Evolutionary conservation across 2,797 vertebrate genomes (phyloP).

Genomic region (Acanthurus leucopareius): DNA sequence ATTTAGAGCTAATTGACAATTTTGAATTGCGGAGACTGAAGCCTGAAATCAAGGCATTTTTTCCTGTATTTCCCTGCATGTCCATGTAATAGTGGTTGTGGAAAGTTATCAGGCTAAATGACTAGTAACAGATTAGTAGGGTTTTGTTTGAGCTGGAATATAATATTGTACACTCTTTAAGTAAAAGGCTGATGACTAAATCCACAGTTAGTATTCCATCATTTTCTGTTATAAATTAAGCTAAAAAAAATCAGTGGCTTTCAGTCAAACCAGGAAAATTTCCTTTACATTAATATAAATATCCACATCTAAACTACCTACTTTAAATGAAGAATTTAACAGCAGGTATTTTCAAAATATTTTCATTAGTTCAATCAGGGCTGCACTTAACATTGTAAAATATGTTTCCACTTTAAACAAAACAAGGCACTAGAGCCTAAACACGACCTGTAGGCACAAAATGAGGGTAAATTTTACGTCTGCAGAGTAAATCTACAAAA

Average conservation of each 20-base stretch:
- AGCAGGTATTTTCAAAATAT: not conserved
- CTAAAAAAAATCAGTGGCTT: not conserved
- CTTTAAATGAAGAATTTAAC: conserved; percentile 4
- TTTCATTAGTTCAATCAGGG: not conserved
- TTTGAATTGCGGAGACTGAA: not conserved
- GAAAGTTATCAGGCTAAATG: not conserved
- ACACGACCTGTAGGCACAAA: too few species aligned
- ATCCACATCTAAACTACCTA: not conserved
- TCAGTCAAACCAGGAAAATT: not conserved
- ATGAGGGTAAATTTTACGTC: too few species aligned
- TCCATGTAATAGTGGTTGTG: not conserved
- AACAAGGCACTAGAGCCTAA: too few species aligned
- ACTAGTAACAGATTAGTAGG: not conserved
- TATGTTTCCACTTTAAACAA: not conserved
- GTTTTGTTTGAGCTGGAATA: not conserved
- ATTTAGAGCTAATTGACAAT: not conserved
- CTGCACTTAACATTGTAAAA: not conserved
- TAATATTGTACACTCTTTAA: not conserved
- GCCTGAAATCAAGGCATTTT: not conserved
- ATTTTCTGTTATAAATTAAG: not conserved
- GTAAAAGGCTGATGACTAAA: not conserved
- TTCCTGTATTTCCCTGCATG: not conserved
- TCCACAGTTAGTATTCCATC: not conserved
- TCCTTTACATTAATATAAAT: not conserved
- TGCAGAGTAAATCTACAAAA: too few species aligned